Percentiles rank a stretch among this genome's conserved stretches.
phyloP scores from a whole-genome alignment of 2,797 vertebrate genomes.

The Cetoscarus ocellatus region DNA sequence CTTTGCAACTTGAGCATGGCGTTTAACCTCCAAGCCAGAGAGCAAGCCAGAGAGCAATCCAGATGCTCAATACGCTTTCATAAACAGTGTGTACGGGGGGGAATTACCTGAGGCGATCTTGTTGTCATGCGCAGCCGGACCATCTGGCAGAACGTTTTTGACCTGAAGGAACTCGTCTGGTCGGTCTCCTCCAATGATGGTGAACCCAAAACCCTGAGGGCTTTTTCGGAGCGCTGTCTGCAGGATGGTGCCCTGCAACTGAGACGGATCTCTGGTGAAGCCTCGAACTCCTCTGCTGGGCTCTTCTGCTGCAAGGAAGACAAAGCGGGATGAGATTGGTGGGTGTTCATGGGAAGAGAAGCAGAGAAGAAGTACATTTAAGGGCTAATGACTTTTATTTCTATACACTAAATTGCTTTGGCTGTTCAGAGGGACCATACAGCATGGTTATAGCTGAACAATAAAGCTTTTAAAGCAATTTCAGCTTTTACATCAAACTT shows the following conservation, averaged over 20 bases:
- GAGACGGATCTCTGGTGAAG: constrained; percentile 94
- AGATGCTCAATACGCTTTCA: not conserved
- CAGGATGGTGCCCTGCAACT: constrained; percentile 91
- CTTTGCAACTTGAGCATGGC: not conserved
- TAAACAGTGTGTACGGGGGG: not conserved
- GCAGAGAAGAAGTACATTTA: constrained; percentile 2
- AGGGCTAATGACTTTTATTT: constrained; percentile 12
- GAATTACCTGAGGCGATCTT: constrained; percentile 93
- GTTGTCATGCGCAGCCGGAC: constrained; percentile 94
- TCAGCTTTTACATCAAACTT: constrained; percentile 8
- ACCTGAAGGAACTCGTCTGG: constrained; percentile 98
- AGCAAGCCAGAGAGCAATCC: not conserved
- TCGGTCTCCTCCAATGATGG: constrained; percentile 96
- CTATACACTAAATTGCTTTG: constrained; percentile 1
- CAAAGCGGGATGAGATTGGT: constrained; percentile 1
- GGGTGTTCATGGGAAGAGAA: not conserved
- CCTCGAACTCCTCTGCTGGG: constrained; percentile 50
- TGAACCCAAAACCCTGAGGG: constrained; percentile 96
- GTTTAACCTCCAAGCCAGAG: not conserved
- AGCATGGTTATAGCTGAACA: not conserved
- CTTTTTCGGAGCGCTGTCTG: constrained; percentile 92
- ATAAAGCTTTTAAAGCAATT: constrained; percentile 1
- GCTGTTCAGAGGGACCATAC: not conserved
- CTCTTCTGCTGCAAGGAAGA: constrained; percentile 58
- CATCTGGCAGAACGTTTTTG: constrained; percentile 95